Percentiles rank a stretch among this genome's conserved stretches.
These are phyloP conservation scores for Byasa hedistus DNA, from an alignment of 2,888 invertebrate species.

Conservation along the genomic window DNA sequence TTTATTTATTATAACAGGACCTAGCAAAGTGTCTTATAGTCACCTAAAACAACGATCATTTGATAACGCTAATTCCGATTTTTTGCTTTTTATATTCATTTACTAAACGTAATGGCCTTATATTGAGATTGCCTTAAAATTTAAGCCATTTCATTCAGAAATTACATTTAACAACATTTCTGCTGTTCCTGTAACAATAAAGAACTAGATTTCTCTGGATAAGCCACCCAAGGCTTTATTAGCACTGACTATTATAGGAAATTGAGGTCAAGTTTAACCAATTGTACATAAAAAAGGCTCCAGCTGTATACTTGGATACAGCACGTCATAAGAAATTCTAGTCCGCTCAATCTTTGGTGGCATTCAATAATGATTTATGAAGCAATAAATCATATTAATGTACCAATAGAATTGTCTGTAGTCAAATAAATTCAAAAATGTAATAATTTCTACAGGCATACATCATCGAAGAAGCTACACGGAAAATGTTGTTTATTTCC, in stretches of 20 bases:
- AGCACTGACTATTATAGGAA: no score
- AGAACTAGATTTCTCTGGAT: no score
- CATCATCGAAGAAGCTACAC: constrained; percentile 7
- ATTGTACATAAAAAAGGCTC: background rate
- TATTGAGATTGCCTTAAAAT: no score
- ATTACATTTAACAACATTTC: no score
- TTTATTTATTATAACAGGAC: constrained; percentile 24
- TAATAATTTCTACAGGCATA: constrained; percentile 18
- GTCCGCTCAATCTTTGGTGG: background rate
- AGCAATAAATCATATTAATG: constrained; percentile 5
- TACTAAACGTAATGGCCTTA: no score
- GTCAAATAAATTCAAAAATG: constrained; percentile 11
- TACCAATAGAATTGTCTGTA: background rate
- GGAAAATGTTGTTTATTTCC: constrained; percentile 8
- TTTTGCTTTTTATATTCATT: no score
- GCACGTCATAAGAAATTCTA: background rate
- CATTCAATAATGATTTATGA: background rate
- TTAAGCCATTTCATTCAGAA: no score
- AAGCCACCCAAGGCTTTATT: no score
- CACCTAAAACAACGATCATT: no score
- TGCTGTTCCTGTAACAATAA: no score
- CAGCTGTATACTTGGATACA: background rate
- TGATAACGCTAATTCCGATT: no score
- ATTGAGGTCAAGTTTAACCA: no score
- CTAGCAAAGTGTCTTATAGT: background rate